Conservation (phyloP, 2,113 vertebrate species). For the Stigmatopora nigra region DNA sequence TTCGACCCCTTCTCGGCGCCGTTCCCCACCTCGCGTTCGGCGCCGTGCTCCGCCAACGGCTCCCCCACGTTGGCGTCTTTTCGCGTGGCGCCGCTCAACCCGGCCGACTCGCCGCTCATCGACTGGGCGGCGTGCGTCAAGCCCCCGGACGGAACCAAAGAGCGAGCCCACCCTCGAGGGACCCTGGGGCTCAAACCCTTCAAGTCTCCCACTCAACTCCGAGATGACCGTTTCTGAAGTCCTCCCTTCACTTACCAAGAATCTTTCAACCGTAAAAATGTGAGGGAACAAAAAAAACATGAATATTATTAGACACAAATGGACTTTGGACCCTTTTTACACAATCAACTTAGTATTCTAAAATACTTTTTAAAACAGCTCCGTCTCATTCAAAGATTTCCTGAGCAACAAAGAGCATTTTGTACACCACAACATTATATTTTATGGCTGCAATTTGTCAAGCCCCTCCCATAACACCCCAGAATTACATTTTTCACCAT, state of each 20-base stretch:
- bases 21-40: slow-evolving; percentile 68
- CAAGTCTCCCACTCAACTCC: slow-evolving; percentile 61
- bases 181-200: slow-evolving; percentile 70
- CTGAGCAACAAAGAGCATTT: too few species aligned
- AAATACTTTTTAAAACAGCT: too few species aligned
- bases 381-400: too few species aligned
- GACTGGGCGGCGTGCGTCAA: slow-evolving; percentile 59
- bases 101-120: slow-evolving; percentile 62
- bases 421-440: too few species aligned
- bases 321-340: too few species aligned
- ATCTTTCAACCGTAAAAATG: too few species aligned
- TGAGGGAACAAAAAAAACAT: too few species aligned
- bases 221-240: slow-evolving; percentile 67
- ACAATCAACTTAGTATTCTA: too few species aligned
- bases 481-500: too few species aligned
- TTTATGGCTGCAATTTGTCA: too few species aligned
- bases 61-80: slow-evolving; percentile 68
- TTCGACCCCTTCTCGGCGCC: slow-evolving; percentile 70
- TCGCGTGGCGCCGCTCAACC: slow-evolving; percentile 57
- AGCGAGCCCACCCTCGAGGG: slow-evolving; percentile 58
- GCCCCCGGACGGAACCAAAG: slow-evolving; percentile 63
- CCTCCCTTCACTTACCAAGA: background rate
- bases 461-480: too few species aligned
- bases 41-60: slow-evolving; percentile 70
- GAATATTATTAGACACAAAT: too few species aligned